Percentiles rank a stretch among this genome's conserved stretches.
These are phyloP conservation scores for Tetragnatha montana DNA, from an alignment of 2,888 invertebrate genomes.

Conservation along the genomic window DNA sequence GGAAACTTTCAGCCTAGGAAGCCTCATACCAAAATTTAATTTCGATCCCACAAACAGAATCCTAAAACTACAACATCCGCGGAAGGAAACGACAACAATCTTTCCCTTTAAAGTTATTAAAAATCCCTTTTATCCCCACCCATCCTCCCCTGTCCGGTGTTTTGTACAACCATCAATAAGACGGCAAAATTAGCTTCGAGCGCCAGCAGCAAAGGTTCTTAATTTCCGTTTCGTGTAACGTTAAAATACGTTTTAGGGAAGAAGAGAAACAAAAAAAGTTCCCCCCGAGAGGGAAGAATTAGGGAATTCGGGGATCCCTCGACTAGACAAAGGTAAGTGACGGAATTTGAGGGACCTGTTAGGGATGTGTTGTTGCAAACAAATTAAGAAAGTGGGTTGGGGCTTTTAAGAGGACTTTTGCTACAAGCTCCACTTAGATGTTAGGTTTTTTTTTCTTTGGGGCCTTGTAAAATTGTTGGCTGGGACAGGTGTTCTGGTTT, in stretches of 20 bases:
- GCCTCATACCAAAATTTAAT: conserved; percentile 26
- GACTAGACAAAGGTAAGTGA: conserved; percentile 14
- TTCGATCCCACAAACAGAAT: conserved; percentile 27
- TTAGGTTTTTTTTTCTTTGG: too few relatives aligned
- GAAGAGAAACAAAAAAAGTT: conserved; percentile 10
- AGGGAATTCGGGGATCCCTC: conserved; percentile 9
- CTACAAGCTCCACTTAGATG: neutral
- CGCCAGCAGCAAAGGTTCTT: conserved; percentile 42
- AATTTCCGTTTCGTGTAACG: conserved; percentile 58
- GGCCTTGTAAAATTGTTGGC: too few relatives aligned
- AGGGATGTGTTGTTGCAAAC: neutral
- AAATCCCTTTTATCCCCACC: conserved; percentile 28
- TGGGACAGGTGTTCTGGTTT: too few relatives aligned
- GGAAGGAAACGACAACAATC: conserved; percentile 44
- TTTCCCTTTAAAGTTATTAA: conserved; percentile 37
- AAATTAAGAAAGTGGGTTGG: neutral
- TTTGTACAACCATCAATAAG: conserved; percentile 57
- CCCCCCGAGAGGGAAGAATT: neutral
- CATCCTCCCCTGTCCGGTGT: conserved; percentile 14
- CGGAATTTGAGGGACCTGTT: neutral
- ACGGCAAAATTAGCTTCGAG: conserved; percentile 42
- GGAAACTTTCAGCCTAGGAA: neutral
- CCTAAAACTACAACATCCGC: neutral
- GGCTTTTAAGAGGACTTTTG: neutral
- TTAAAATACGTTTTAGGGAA: conserved; percentile 49